Base-by-base conservation (phyloP, 2,888 invertebrate species). In the Mythimna loreyi region DNA sequence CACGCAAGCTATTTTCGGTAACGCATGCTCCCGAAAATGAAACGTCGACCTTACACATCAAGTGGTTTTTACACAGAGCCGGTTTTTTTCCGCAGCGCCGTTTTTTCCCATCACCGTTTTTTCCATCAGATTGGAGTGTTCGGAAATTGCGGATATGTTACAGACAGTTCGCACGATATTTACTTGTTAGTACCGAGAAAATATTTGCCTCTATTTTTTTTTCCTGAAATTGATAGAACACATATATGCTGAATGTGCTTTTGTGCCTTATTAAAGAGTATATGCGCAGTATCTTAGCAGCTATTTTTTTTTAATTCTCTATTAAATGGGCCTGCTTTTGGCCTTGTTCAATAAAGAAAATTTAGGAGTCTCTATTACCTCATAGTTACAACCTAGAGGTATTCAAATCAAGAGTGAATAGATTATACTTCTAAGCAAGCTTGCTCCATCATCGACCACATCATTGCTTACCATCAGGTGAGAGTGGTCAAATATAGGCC, bases 61-160 rank as follows among this genome's bases (percentile, higher is more conserved):
- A 82, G 84, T 74, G 84, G 67, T 81, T 84, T 83, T 84, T 84
- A 73, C 82, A 67, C 76, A 75, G 53, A 78, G 75, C 74, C 67
- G 75, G 84, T 80, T 84, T 83, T 84, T 83, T 84, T 83, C 19
- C 80, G 60, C 76, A 76, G 58, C 82, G 71, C 74, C 67, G 76
- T 83, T 80, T 82, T 84, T 84, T 80, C 78, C 66, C 78, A 78
- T 56, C 84, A 69, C 74, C 66, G 76, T 83, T 78, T 84, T 83
- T 84, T 83, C 78, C 80, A 82, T 84, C 82, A 84, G 83, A 83
- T 83, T 83, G 83, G 80, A 80, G 78, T 80, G 69, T 80, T 82
- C 80, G 83, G 82, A 84, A 84, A 83, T 83, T 84, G 84, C 75
- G 78, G 84, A 83, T 80, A 75, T 80, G 84, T 83, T 80, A 77